These are phyloP conservation scores for Eulemur albifrons DNA, from an alignment of 2,797 vertebrate species.

Conservation along the genomic window DNA sequence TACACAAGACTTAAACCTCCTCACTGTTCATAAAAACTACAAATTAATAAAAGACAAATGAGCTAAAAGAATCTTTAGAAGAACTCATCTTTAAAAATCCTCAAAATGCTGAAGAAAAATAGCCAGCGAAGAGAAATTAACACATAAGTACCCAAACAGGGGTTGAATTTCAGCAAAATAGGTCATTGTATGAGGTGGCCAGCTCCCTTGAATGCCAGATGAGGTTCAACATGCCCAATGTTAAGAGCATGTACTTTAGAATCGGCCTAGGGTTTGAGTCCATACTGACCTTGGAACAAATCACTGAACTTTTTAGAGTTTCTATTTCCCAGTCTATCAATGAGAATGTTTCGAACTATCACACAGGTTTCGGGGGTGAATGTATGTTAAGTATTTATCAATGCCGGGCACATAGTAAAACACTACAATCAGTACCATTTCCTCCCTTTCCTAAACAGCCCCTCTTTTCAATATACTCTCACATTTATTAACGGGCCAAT, in stretches of 20 bases:
- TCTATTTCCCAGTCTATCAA: not conserved
- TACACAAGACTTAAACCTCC: not conserved
- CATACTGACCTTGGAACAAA: constrained; percentile 17
- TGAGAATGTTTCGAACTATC: not conserved
- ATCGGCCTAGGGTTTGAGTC: not conserved
- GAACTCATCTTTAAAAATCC: not conserved
- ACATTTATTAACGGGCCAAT: not conserved
- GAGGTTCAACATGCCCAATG: not conserved
- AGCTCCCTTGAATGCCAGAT: not conserved
- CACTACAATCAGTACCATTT: not conserved
- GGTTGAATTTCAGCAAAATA: constrained; percentile 32
- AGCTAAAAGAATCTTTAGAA: constrained; percentile 15
- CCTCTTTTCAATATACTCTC: not conserved
- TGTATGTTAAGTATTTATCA: not conserved
- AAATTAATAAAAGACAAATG: not conserved
- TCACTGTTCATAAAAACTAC: constrained; percentile 21
- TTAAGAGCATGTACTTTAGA: not conserved
- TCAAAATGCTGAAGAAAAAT: not conserved
- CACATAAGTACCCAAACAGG: not conserved
- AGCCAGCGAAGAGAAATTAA: constrained; percentile 15
- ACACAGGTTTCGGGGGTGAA: not conserved
- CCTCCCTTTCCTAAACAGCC: not conserved
- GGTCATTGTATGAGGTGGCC: not conserved
- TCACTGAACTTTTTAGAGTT: constrained; percentile 11
- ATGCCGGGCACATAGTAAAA: not conserved